Evolutionary conservation across 2,113 vertebrate species (phyloP).

Genomic region (Tretioscincus oriximinensis): DNA sequence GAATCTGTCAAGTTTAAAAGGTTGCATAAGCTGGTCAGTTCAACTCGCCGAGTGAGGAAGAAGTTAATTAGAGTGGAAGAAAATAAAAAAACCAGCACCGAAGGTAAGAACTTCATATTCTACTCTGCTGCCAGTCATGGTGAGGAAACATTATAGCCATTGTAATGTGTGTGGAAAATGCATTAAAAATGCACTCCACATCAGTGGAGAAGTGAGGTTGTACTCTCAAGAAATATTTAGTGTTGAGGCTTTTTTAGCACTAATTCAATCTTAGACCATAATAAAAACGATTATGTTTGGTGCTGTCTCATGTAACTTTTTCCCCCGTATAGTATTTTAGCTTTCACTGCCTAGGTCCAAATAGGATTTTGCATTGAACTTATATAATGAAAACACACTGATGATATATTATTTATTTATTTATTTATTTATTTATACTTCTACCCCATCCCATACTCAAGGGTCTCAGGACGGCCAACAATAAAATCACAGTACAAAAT

Average conservation of each 20-base stretch:
- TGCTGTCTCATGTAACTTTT: not conserved
- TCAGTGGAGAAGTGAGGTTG: no score
- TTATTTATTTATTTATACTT: no score
- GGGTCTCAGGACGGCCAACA: no score
- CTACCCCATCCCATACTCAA: not conserved
- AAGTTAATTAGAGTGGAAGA: conserved; percentile 97
- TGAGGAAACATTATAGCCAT: not conserved
- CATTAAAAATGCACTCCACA: not conserved
- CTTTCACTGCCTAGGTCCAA: not conserved
- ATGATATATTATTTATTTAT: not conserved
- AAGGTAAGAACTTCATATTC: conserved; percentile 77
- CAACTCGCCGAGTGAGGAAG: conserved; percentile 93
- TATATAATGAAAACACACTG: not conserved
- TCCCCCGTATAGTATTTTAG: not conserved
- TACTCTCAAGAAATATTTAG: no score
- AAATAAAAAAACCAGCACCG: conserved; percentile 87
- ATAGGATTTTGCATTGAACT: not conserved
- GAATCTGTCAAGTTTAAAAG: conserved; percentile 97
- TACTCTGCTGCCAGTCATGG: not conserved
- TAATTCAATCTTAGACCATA: not conserved
- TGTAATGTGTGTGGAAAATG: conserved; percentile 28
- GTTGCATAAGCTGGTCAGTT: conserved; percentile 97
- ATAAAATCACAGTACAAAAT: no score
- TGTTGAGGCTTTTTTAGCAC: no score
- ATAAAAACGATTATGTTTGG: conserved; percentile 16